Conservation (phyloP, 2,888 invertebrate genomes). For the Danaus chrysippus region DNA sequence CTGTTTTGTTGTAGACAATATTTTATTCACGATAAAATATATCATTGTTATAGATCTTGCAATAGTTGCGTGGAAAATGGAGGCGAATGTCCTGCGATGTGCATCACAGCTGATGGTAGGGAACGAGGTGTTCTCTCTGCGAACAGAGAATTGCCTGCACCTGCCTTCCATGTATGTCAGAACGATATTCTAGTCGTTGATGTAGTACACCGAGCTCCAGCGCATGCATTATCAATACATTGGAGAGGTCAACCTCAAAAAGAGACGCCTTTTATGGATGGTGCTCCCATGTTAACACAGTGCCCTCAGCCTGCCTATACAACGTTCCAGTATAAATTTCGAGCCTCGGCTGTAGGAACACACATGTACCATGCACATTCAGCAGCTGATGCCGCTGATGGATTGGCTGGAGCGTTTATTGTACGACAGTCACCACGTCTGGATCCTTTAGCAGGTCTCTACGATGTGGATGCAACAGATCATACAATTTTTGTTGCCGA, state of each 20-base stretch:
- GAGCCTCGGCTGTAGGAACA: conserved; percentile 84
- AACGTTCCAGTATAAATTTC: conserved; percentile 87
- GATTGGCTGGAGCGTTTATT: conserved; percentile 84
- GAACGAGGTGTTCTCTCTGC: conserved; percentile 82
- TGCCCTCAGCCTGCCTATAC: conserved; percentile 87
- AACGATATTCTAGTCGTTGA: conserved; percentile 88
- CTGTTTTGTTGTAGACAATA: neutral
- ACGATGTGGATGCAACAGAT: conserved; percentile 84
- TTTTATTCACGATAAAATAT: conserved; percentile 3
- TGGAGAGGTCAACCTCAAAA: conserved; percentile 88
- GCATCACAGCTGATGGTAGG: conserved; percentile 82
- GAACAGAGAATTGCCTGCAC: conserved; percentile 82
- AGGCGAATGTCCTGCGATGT: conserved; percentile 80
- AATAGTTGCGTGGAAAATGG: conserved; percentile 81
- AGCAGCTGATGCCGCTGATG: conserved; percentile 83
- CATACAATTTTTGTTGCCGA: conserved; percentile 85
- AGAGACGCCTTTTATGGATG: conserved; percentile 87
- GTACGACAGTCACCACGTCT: conserved; percentile 82
- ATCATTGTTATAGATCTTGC: conserved; percentile 74
- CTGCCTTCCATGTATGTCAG: conserved; percentile 83
- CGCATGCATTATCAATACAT: conserved; percentile 85
- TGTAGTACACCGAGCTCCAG: conserved; percentile 85
- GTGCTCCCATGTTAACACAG: conserved; percentile 87
- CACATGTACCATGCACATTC: conserved; percentile 88
- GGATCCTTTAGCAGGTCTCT: conserved; percentile 80